Evolutionary conservation across 64 coral and sea anemone species (phyloP).

Genomic region (Acropora tenuis): DNA sequence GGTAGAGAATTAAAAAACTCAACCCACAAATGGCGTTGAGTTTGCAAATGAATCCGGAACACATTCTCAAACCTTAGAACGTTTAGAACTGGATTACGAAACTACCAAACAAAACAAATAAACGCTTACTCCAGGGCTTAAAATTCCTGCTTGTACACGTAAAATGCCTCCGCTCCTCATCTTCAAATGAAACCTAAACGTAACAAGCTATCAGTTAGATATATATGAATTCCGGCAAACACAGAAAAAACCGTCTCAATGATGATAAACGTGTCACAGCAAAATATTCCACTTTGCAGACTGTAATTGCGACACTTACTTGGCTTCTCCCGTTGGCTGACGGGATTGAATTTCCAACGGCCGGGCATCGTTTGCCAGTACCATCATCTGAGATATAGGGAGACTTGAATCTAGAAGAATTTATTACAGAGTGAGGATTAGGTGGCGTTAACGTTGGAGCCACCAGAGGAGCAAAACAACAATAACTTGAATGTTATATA

Average conservation of each 20-base stretch:
- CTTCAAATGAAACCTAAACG: conserved; percentile 79
- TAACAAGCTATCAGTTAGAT: not conserved
- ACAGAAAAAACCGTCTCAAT: too few relatives aligned
- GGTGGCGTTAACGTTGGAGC: not conserved
- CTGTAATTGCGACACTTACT: conserved; percentile 29
- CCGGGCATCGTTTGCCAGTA: conserved; percentile 64
- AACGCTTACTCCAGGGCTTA: conserved; percentile 70
- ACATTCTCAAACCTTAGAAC: too few relatives aligned
- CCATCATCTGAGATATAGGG: conserved; percentile 90
- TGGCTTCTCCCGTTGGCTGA: conserved; percentile 79
- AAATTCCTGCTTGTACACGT: conserved; percentile 72
- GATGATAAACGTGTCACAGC: too few relatives aligned
- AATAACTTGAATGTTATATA: not conserved
- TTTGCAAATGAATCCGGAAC: too few relatives aligned
- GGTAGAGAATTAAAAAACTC: too few relatives aligned
- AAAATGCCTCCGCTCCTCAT: conserved; percentile 90
- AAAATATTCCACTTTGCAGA: too few relatives aligned
- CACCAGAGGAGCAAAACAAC: not conserved
- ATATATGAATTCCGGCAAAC: too few relatives aligned
- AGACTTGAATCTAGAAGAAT: conserved; percentile 76
- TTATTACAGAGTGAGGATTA: not conserved
- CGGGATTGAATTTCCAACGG: conserved; percentile 81
- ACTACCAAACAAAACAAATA: not conserved
- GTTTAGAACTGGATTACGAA: not conserved
- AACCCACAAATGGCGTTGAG: too few relatives aligned